Base-by-base conservation (phyloP, 2,113 vertebrate genomes). In the Tapirus terrestris region DNA sequence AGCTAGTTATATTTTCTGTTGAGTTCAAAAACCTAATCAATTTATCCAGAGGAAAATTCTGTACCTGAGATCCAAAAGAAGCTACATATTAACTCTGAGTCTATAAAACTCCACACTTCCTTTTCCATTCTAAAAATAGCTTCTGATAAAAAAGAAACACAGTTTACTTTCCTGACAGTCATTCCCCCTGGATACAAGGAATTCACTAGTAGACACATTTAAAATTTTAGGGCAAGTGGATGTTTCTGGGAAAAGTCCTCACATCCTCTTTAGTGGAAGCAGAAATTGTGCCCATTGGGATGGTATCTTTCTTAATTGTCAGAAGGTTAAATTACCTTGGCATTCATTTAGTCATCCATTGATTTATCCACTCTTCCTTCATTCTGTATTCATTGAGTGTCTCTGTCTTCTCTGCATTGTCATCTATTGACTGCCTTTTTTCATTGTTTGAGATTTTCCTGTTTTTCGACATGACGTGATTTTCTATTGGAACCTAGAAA, bases 141-240 rank as follows among this genome's bases (percentile, higher is more conserved):
- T 96, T 93, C 67, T 68, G 45, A 89, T 60, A 23, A 92, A 91
- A 70, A 85, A 91, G 67, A 85, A 96, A 67, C 5, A 36, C 8
- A 36, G 27, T 13, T 92, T 81, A 61, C 14, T 88, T 95, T 58
- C 21, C 45, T 70, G 8, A 45, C 1, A 76, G 3, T 85, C 25
- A 39, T 48, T 43, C 4, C 1, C 16, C 0, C 5, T 18, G 18
- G 25, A 43, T 39, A 80, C 45, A 75, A 89, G 31, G 5, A 4
- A 21, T 67, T 88, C 45, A 67, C 27, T 5, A 17, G 9, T 1
- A 65, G 10, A 70, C 17, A 75, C 31, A 48, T 16, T 29, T 67
- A 12, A 65, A 36, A 82, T 51, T 90, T 92, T 25, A 60, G 17
- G 51, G 21, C 1, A 82, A 75, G 1, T 67, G 9, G 10, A 45